Percentiles rank a stretch among this genome's conserved stretches.
These are phyloP conservation scores for Leucozona laternaria DNA, from an alignment of 2,888 invertebrate species.

Conservation along the genomic window DNA sequence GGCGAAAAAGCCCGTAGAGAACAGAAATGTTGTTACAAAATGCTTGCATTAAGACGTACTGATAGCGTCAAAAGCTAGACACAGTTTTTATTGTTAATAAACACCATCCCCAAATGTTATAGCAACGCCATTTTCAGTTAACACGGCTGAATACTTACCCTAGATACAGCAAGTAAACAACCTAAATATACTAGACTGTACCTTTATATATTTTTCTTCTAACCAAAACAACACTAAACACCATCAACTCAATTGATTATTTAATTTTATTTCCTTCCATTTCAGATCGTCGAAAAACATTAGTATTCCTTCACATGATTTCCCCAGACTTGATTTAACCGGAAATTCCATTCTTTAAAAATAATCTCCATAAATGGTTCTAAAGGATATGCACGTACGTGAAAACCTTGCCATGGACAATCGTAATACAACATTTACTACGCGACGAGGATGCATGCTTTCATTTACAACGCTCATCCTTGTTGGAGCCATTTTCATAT, in stretches of 20 bases:
- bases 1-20: too few species aligned
- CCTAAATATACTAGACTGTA: too few species aligned
- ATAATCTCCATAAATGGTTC: constrained; percentile 78
- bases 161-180: too few species aligned
- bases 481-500: constrained; percentile 87
- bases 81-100: too few species aligned
- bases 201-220: neutral
- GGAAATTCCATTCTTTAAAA: constrained; percentile 30
- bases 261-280: constrained; percentile 12
- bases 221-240: too few species aligned
- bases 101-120: too few species aligned
- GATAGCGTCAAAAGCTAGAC: too few species aligned
- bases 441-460: constrained; percentile 86
- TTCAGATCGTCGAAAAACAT: constrained; percentile 42
- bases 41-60: too few species aligned
- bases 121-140: too few species aligned
- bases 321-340: constrained; percentile 40
- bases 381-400: constrained; percentile 81
- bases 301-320: constrained; percentile 56
- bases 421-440: constrained; percentile 78
- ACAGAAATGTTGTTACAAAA: too few species aligned
- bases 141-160: too few species aligned
- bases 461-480: constrained; percentile 87
- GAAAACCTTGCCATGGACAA: constrained; percentile 76
- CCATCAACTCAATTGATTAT: neutral